Conservation (phyloP, 2,797 vertebrate species). For the Ciconia nigra region DNA sequence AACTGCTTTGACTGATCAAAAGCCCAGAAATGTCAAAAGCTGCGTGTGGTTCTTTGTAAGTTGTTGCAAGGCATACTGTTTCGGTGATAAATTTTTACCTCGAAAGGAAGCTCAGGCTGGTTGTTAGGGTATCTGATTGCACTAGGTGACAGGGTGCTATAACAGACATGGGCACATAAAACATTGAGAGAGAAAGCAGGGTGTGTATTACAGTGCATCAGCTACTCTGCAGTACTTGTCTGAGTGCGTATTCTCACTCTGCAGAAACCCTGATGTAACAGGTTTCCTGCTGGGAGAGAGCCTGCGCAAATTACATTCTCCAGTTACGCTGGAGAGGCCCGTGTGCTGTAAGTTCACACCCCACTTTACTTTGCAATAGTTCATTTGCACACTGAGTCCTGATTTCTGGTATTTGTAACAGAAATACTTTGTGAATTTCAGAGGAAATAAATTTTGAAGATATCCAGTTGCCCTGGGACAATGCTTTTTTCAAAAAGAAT, state of each 20-base stretch:
- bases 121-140: background rate
- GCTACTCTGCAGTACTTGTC: background rate
- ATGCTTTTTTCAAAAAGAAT: background rate
- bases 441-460: background rate
- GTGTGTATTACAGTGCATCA: background rate
- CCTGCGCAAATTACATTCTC: background rate
- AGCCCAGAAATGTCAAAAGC: background rate
- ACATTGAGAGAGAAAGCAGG: background rate
- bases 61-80: background rate
- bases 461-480: background rate
- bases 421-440: background rate
- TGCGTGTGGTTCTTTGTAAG: background rate
- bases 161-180: background rate
- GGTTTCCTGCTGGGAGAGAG: background rate
- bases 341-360: background rate
- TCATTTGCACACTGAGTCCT: background rate
- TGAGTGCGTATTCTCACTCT: fast-evolving
- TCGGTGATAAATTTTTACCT: background rate
- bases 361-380: background rate
- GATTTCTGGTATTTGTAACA: background rate
- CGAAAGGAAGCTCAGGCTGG: background rate
- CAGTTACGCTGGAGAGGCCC: background rate
- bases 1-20: background rate
- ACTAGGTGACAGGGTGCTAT: background rate
- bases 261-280: background rate